Evolutionary conservation across 1,140 invertebrate genomes (phyloP).

Genomic region (Euwallacea fornicatus): DNA sequence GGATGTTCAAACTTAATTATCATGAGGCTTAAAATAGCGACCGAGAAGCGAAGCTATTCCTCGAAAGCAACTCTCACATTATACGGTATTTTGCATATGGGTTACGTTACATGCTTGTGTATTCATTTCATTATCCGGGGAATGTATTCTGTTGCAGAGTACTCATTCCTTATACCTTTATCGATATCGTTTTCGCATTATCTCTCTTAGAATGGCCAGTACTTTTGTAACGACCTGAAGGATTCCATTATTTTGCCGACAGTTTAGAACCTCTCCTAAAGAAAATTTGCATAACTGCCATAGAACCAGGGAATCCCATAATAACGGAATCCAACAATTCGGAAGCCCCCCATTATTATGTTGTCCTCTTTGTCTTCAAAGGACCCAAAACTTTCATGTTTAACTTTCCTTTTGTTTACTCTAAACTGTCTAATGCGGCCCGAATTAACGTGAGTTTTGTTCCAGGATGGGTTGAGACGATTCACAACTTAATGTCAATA

Average conservation of each 20-base stretch:
- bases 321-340: neutral
- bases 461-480: too few species aligned
- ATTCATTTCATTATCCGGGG: constrained; percentile 31
- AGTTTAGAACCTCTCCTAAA: too few species aligned
- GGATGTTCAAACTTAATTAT: neutral
- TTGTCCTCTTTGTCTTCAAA: neutral
- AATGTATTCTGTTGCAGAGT: constrained; percentile 25
- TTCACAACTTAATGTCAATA: neutral
- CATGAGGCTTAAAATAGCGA: neutral
- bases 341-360: neutral
- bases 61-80: constrained; percentile 2
- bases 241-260: too few species aligned
- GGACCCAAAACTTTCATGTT: neutral
- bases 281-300: too few species aligned
- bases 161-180: constrained; percentile 1
- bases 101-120: constrained; percentile 30
- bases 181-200: constrained; percentile 1
- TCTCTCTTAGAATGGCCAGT: neutral
- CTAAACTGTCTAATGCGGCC: constrained; percentile 3
- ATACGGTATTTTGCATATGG: constrained; percentile 34
- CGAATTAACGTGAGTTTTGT: neutral
- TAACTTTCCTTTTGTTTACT: constrained; percentile 1
- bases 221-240: too few species aligned
- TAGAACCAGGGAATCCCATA: neutral
- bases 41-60: neutral